A percentile compares a stretch with the other conserved stretches of the same genome.
Evolutionary conservation across 2,113 vertebrate species (phyloP).

Genomic region (Phyllostomus discolor): DNA sequence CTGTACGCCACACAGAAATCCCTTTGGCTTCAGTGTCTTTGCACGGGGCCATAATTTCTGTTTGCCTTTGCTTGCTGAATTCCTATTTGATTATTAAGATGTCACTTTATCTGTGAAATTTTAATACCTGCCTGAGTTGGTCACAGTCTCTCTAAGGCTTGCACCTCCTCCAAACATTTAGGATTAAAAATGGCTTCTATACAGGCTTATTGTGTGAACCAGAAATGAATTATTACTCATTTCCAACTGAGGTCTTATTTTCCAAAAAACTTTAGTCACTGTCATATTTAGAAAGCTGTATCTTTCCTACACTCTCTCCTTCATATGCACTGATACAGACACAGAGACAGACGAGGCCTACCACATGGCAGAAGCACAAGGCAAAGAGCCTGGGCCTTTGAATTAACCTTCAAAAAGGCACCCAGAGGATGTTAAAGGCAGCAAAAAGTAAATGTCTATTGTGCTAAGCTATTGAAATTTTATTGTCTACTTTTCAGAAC

Average conservation of each 20-base stretch:
- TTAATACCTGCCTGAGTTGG: neutral
- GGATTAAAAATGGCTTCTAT: neutral
- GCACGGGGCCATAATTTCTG: no score
- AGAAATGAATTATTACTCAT: neutral
- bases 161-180: neutral
- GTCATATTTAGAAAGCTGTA: neutral
- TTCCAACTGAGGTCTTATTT: neutral
- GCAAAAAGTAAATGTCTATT: neutral
- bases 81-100: neutral
- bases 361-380: neutral
- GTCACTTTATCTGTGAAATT: neutral
- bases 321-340: neutral
- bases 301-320: neutral
- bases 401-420: neutral
- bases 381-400: neutral
- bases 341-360: rapidly evolving
- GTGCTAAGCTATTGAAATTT: no score
- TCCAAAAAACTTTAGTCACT: neutral
- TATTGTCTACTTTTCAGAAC: neutral
- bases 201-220: neutral
- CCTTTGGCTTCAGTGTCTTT: neutral
- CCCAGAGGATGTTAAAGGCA: neutral
- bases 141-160: neutral
- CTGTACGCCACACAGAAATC: neutral
- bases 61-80: neutral